Evolutionary conservation across 2,797 vertebrate genomes (phyloP).

Genomic region (Steatocranus sp.): DNA sequence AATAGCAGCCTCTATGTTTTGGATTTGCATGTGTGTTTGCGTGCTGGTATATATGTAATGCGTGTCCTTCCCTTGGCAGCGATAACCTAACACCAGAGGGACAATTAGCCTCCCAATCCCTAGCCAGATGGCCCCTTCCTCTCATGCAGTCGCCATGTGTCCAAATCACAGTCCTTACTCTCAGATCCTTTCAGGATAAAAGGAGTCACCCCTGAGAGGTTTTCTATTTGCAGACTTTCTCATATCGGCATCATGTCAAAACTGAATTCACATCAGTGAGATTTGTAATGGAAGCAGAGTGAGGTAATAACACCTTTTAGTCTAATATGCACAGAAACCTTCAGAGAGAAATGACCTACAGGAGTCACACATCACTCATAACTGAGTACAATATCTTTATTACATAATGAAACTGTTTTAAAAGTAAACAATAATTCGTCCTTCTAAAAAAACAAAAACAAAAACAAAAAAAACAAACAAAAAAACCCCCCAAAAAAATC

Average conservation of each 20-base stretch:
- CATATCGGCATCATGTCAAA: background rate
- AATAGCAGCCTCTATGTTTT: background rate
- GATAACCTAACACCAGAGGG: constrained; percentile 19
- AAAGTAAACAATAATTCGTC: background rate
- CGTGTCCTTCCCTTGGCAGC: background rate
- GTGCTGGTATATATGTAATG: background rate
- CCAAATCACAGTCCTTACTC: constrained; percentile 10
- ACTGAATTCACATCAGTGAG: background rate
- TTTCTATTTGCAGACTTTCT: background rate
- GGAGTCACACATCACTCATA: background rate
- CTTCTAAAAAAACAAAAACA: background rate
- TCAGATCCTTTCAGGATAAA: background rate
- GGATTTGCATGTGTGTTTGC: background rate
- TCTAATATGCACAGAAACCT: background rate
- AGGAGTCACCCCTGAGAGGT: background rate
- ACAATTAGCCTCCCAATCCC: constrained; percentile 39
- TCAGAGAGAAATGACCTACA: background rate
- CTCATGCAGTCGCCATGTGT: constrained; percentile 8
- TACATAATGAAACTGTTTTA: background rate
- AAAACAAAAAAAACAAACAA: no score
- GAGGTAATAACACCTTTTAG: background rate
- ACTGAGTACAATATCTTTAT: background rate
- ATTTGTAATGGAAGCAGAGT: background rate
- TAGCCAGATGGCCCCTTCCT: constrained; percentile 29
- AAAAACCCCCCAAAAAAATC: no score